Evolutionary conservation across 1,140 invertebrate genomes (phyloP).

Genomic region (Ridgeia piscesae): DNA sequence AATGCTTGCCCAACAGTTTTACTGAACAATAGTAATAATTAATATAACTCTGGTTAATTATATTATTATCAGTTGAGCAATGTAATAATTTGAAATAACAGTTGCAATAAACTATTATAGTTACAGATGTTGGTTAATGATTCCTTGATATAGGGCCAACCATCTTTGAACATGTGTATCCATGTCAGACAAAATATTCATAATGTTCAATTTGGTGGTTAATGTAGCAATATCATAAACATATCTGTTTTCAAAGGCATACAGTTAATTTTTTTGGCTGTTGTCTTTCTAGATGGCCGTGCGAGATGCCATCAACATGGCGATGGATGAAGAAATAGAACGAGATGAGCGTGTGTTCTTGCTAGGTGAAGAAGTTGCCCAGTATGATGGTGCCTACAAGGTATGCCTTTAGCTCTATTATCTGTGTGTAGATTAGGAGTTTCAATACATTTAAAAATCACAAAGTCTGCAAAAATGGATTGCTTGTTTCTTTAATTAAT

Average conservation of each 20-base stretch:
- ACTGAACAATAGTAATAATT: too few species aligned
- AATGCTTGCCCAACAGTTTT: too few species aligned
- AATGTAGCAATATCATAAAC: neutral
- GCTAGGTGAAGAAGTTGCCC: conserved; percentile 96
- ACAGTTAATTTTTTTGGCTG: neutral
- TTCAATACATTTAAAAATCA: neutral
- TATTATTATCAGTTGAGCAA: too few species aligned
- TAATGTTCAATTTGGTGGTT: neutral
- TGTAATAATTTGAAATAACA: too few species aligned
- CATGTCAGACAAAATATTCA: neutral
- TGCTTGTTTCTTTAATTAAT: neutral
- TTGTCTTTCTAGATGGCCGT: conserved; percentile 73
- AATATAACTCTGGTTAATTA: too few species aligned
- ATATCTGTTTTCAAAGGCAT: neutral
- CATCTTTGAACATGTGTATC: neutral
- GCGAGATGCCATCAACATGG: conserved; percentile 93
- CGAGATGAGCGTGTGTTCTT: conserved; percentile 92
- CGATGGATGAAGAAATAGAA: conserved; percentile 96
- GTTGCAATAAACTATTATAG: too few species aligned
- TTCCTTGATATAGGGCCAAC: neutral
- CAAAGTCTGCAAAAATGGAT: neutral
- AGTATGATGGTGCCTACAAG: conserved; percentile 98
- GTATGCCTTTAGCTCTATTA: conserved; percentile 40
- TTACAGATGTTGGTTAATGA: too few species aligned
- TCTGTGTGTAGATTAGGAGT: neutral